Percentiles rank a stretch among this genome's conserved stretches.
These are phyloP conservation scores for Oikopleura dioica DNA, from an alignment of 23 tunicate genomes.

Conservation along the genomic window DNA sequence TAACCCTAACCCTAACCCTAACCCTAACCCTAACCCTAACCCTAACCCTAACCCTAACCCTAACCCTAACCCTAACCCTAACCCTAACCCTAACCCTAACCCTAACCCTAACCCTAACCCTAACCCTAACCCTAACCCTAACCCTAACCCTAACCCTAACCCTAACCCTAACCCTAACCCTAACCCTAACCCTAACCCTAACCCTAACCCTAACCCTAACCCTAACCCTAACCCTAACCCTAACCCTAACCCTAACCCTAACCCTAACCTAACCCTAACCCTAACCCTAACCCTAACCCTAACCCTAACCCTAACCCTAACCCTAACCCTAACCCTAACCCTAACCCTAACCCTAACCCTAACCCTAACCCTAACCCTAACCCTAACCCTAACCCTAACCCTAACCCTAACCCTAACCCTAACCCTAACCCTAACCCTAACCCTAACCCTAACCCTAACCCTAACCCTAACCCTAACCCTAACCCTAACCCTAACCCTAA, in stretches of 20 bases:
- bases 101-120: slow-evolving; percentile 22
- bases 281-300: slow-evolving; percentile 16
- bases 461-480: no score
- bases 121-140: slow-evolving; percentile 22
- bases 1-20: slow-evolving; percentile 23
- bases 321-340: no score
- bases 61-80: slow-evolving; percentile 23
- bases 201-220: slow-evolving; percentile 27
- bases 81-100: slow-evolving; percentile 23
- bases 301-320: no score
- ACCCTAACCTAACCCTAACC: no score
- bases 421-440: no score
- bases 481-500: no score
- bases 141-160: slow-evolving; percentile 27
- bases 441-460: no score
- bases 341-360: no score
- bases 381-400: no score
- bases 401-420: no score
- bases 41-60: slow-evolving; percentile 24
- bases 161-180: slow-evolving; percentile 27
- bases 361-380: no score
- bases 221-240: slow-evolving; percentile 27
- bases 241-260: slow-evolving; percentile 26
- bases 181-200: slow-evolving; percentile 26
- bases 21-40: slow-evolving; percentile 23